Conservation (phyloP, 2,797 vertebrate species). For the Chrosomus eos region DNA sequence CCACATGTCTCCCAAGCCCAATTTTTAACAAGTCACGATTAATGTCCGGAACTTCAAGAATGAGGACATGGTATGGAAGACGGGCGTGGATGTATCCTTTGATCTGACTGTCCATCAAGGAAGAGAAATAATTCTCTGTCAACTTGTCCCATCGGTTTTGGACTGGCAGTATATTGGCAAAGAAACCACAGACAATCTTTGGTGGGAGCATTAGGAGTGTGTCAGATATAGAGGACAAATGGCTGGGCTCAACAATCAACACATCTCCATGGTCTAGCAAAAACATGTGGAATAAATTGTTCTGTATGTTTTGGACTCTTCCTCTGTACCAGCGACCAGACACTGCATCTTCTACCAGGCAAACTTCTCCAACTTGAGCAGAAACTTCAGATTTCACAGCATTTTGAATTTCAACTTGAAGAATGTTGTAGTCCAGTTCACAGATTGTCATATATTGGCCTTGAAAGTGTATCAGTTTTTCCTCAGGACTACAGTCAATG, state of each 20-base stretch:
- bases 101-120: conserved; percentile 79
- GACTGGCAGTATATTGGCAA: conserved; percentile 86
- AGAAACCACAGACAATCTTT: conserved; percentile 85
- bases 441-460: conserved; percentile 77
- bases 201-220: conserved; percentile 87
- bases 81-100: conserved; percentile 82
- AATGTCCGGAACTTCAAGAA: conserved; percentile 87
- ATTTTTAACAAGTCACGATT: conserved; percentile 79
- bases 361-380: conserved; percentile 79
- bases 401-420: conserved; percentile 87
- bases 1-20: conserved; percentile 82
- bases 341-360: conserved; percentile 86
- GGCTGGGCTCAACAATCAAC: conserved; percentile 71
- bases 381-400: conserved; percentile 74
- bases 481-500: conserved; percentile 81
- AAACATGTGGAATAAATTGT: conserved; percentile 76
- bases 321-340: conserved; percentile 88
- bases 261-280: conserved; percentile 86
- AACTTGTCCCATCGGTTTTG: conserved; percentile 75
- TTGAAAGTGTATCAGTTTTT: conserved; percentile 87
- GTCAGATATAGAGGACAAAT: conserved; percentile 78
- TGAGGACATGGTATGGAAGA: conserved; percentile 79
- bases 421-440: conserved; percentile 90
- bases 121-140: conserved; percentile 83
- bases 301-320: conserved; percentile 80